Base-by-base conservation (phyloP, 2,113 vertebrate species). In the Cyprinodon tularosa region DNA sequence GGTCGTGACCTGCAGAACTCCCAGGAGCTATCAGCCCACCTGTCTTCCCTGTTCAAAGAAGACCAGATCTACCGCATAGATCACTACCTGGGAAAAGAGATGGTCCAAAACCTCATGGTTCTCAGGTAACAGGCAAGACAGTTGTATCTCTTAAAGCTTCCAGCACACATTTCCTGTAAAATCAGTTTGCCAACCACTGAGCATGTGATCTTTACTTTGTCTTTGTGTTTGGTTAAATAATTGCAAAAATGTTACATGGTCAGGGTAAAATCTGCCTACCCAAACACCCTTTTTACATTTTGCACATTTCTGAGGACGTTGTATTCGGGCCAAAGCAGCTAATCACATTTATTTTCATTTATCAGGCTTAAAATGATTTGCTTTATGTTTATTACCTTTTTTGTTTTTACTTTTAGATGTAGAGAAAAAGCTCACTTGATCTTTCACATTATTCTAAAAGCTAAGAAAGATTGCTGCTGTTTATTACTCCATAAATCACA, bases 41-140 rank as follows among this genome's bases (percentile, higher is more conserved):
- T 98, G 29, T 92, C 94, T 0, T 86, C 93, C 1, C 91, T 97
- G 17, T 97, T 96, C 84, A 80, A 74, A 0, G 96, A 97, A 83
- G 94, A 96, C 69, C 95, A 97, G 84, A 96, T 97, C 90, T 97
- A 97, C 86, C 96, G 96, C 42, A 97, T 96, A 17, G 96, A 97
- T 90, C 96, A 98, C 91, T 97, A 97, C 89, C 91, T 98, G 82
- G 96, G 96, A 67, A 97, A 97, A 81, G 96, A 98, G 90, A 98
- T 97, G 96, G 96, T 98, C 20, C 96, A 98, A 86, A 97, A 97
- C 88, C 95, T 98, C 74, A 98, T 98, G 96, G 95, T 97, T 70
- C 95, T 97, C 1, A 94, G 96, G 96, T 97, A 82, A 57, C 39
- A 20, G 4, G 2, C 4, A 20, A 61, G 4, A 62, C 3, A 37